Percentiles rank a stretch among this genome's conserved stretches.
Evolutionary conservation across 2,113 vertebrate species (phyloP).

Genomic region (Microtus richardsoni): DNA sequence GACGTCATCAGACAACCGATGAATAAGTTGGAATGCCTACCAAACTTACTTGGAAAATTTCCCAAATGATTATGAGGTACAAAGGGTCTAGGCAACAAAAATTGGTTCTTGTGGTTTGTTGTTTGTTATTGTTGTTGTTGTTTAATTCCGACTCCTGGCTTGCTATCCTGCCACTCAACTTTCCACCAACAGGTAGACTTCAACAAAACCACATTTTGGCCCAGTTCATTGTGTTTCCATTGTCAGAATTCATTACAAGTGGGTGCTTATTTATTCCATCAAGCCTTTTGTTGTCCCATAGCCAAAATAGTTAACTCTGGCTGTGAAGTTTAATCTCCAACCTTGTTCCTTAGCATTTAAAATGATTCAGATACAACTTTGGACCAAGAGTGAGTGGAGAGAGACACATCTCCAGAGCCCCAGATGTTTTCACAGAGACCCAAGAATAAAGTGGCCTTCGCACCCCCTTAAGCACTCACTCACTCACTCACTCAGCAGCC

Average conservation of each 20-base stretch:
- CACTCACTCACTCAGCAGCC: background rate
- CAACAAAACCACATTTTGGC: background rate
- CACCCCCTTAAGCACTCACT: background rate
- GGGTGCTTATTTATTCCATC: background rate
- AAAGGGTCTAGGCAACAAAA: background rate
- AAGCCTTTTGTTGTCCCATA: background rate
- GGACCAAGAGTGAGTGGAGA: background rate
- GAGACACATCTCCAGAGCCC: background rate
- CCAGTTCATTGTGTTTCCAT: background rate
- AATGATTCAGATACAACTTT: background rate
- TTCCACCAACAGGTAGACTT: background rate
- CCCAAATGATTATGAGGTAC: background rate
- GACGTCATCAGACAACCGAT: background rate
- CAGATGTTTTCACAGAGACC: background rate
- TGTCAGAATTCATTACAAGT: background rate
- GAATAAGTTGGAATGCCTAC: background rate
- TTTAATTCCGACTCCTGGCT: background rate
- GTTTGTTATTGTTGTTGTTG: background rate
- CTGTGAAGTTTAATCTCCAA: slow-evolving; percentile 19
- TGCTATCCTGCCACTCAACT: background rate
- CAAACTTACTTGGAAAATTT: background rate
- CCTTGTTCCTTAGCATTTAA: background rate
- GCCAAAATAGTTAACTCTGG: background rate
- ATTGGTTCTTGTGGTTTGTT: background rate
- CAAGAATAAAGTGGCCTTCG: background rate